Evolutionary conservation across 2,888 invertebrate species (phyloP).

Genomic region (Caradrina clavipalpis): DNA sequence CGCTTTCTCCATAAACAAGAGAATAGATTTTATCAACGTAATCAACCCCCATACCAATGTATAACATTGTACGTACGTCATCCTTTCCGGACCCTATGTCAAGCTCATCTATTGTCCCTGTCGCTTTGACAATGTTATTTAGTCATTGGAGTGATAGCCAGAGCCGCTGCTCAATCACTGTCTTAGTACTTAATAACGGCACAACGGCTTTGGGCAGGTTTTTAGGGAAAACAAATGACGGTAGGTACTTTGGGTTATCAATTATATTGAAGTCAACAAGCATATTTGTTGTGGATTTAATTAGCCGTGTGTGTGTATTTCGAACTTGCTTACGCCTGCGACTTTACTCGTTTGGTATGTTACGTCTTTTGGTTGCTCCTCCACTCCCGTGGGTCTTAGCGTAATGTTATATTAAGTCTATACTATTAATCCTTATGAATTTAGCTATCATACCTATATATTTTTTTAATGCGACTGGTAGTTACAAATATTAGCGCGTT

Average conservation of each 20-base stretch:
- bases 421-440: no score
- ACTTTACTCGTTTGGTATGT: no score
- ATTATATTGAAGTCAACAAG: conserved; percentile 1
- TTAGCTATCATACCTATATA: no score
- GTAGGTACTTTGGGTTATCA: not conserved
- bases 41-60: conserved; percentile 35
- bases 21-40: conserved; percentile 43
- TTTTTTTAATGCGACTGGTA: no score
- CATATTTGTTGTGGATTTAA: not conserved
- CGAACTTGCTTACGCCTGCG: no score
- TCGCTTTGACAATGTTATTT: conserved; percentile 52
- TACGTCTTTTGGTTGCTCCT: no score
- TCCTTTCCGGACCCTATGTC: conserved; percentile 52
- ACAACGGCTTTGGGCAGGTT: conserved; percentile 29
- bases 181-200: conserved; percentile 47
- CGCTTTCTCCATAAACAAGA: conserved; percentile 18
- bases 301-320: no score
- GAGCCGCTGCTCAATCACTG: conserved; percentile 50
- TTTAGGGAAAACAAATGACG: conserved; percentile 16
- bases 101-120: conserved; percentile 52
- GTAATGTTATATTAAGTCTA: no score
- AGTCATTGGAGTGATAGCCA: conserved; percentile 36
- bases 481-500: no score
- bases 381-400: no score
- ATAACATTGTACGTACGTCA: conserved; percentile 30